Evolutionary conservation across 2,113 vertebrate genomes (phyloP).

Genomic region (Tetraodon nigroviridis): DNA sequence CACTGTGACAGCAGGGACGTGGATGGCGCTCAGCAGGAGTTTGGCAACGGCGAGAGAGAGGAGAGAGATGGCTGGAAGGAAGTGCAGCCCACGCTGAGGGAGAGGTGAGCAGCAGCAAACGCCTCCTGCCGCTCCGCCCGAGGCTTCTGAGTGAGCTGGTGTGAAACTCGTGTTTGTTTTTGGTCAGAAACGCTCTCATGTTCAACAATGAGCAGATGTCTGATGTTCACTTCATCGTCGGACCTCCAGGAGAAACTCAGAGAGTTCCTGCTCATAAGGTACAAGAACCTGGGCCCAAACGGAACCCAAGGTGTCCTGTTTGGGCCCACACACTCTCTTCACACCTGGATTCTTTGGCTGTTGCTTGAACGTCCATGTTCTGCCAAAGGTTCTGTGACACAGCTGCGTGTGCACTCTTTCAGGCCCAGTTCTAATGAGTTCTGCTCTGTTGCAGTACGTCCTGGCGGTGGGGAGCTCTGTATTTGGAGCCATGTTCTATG

Average conservation of each 20-base stretch:
- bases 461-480: constrained; percentile 93
- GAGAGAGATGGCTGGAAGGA: constrained; percentile 82
- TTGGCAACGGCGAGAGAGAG: constrained; percentile 81
- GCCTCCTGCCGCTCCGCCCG: no score
- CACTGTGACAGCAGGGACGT: constrained; percentile 12
- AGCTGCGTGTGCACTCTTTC: no score
- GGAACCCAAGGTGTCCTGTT: no score
- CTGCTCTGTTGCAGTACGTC: constrained; percentile 80
- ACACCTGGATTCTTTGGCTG: no score
- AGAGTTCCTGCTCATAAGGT: constrained; percentile 94
- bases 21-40: constrained; percentile 66
- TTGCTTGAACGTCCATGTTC: neutral
- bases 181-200: constrained; percentile 88
- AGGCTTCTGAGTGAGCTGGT: neutral
- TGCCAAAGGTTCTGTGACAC: neutral
- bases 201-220: constrained; percentile 98
- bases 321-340: neutral
- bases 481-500: constrained; percentile 97
- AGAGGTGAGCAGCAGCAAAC: constrained; percentile 73
- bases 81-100: constrained; percentile 85
- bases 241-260: constrained; percentile 81
- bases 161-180: no score
- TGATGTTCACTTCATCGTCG: constrained; percentile 91
- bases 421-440: neutral
- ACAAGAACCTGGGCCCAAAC: neutral